Percentiles rank a stretch among this genome's conserved stretches.
Conservation (phyloP, 2,888 invertebrate genomes). For the Steinernema carpocapsae region DNA sequence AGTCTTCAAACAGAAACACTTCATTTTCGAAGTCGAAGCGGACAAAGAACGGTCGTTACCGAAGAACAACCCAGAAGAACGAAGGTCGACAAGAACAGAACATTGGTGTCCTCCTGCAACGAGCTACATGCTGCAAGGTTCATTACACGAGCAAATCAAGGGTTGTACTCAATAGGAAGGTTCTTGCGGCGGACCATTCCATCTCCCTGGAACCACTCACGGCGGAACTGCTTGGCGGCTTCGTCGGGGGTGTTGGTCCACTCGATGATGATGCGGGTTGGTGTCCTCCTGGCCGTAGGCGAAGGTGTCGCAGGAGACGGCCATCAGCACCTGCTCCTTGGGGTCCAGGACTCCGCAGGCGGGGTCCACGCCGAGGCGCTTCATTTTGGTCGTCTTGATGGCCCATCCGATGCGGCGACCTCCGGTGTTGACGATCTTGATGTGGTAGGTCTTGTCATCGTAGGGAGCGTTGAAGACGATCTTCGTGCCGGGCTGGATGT, state of each 20-base stretch:
- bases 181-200: constrained; percentile 61
- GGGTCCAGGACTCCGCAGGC: constrained; percentile 63
- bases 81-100: too few relatives aligned
- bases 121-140: too few relatives aligned
- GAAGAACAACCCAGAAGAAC: too few relatives aligned
- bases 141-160: constrained; percentile 38
- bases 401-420: constrained; percentile 61
- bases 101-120: too few relatives aligned
- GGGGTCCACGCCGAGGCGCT: constrained; percentile 60
- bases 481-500: constrained; percentile 54
- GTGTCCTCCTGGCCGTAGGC: constrained; percentile 47
- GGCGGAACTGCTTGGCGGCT: constrained; percentile 50
- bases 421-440: constrained; percentile 52
- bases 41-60: too few relatives aligned
- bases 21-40: too few relatives aligned
- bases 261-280: constrained; percentile 52
- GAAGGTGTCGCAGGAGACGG: constrained; percentile 52
- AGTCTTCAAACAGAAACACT: too few relatives aligned
- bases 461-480: constrained; percentile 63
- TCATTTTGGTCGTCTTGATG: constrained; percentile 64
- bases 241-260: constrained; percentile 57
- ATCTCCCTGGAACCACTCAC: constrained; percentile 59
- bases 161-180: constrained; percentile 59
- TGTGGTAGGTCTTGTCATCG: constrained; percentile 62
- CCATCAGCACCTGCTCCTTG: constrained; percentile 57